Conservation (phyloP, 2,888 invertebrate species). For the Heteromurus nitidus region DNA sequence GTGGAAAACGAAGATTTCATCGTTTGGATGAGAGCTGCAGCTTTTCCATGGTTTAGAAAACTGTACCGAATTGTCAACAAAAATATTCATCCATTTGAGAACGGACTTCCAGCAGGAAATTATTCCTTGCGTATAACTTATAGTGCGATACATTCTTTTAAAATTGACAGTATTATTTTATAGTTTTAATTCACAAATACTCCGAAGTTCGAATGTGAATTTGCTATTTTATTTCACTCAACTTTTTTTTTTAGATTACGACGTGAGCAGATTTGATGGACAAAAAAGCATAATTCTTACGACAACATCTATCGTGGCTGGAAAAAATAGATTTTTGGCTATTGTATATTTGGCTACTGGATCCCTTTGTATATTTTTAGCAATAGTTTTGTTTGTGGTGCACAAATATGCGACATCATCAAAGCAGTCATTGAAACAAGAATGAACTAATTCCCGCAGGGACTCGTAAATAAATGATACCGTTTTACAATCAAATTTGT, state of each 20-base stretch:
- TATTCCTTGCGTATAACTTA: slow-evolving; percentile 58
- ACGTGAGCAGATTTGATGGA: slow-evolving; percentile 40
- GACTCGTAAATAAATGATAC: too few species aligned
- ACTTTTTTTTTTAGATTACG: slow-evolving; percentile 33
- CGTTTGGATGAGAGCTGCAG: slow-evolving; percentile 56
- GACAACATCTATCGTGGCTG: slow-evolving; percentile 47
- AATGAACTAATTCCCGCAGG: too few species aligned
- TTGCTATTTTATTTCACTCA: background rate
- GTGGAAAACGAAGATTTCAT: slow-evolving; percentile 66
- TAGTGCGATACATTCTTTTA: too few species aligned
- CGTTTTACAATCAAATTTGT: too few species aligned
- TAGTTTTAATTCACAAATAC: background rate
- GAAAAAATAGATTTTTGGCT: slow-evolving; percentile 59
- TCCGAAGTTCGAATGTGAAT: background rate
- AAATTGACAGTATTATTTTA: background rate
- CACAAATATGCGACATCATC: background rate
- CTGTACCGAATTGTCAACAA: slow-evolving; percentile 55
- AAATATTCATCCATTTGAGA: background rate
- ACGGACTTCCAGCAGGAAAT: slow-evolving; percentile 61
- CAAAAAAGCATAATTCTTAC: slow-evolving; percentile 58
- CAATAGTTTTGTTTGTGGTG: slow-evolving; percentile 9
- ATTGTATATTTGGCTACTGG: slow-evolving; percentile 51
- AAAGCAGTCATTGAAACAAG: background rate
- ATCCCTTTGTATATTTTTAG: slow-evolving; percentile 3
- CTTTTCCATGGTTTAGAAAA: slow-evolving; percentile 64